Evolutionary conservation across 2,113 vertebrate genomes (phyloP).

Genomic region (Aplodontia rufa): DNA sequence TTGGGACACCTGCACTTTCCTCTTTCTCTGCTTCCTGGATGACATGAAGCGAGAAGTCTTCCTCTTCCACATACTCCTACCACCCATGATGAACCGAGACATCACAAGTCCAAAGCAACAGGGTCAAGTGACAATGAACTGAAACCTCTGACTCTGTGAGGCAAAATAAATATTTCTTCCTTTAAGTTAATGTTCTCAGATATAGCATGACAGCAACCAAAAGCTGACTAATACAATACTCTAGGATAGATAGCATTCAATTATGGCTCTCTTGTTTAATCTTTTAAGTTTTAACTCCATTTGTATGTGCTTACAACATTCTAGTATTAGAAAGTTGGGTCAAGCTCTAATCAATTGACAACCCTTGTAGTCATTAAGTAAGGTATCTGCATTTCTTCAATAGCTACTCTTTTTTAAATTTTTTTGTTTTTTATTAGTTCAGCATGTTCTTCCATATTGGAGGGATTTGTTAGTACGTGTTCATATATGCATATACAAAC

Average conservation of each 20-base stretch:
- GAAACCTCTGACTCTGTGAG: not conserved
- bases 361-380: not conserved
- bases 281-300: not conserved
- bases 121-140: not conserved
- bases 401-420: too few relatives aligned
- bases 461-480: too few relatives aligned
- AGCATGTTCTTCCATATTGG: too few relatives aligned
- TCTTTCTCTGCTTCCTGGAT: not conserved
- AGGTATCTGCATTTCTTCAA: not conserved
- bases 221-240: not conserved
- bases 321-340: not conserved
- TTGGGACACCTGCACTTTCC: accelerated
- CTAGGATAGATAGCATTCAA: not conserved
- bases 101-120: not conserved
- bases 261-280: not conserved
- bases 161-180: not conserved
- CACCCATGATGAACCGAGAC: not conserved
- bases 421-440: too few relatives aligned
- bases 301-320: not conserved
- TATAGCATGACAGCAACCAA: not conserved
- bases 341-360: not conserved
- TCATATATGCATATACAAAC: too few relatives aligned
- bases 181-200: not conserved
- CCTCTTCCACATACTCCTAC: not conserved
- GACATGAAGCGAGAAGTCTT: not conserved